Conservation (phyloP, 1,140 invertebrate genomes). For the Varroa destructor region DNA sequence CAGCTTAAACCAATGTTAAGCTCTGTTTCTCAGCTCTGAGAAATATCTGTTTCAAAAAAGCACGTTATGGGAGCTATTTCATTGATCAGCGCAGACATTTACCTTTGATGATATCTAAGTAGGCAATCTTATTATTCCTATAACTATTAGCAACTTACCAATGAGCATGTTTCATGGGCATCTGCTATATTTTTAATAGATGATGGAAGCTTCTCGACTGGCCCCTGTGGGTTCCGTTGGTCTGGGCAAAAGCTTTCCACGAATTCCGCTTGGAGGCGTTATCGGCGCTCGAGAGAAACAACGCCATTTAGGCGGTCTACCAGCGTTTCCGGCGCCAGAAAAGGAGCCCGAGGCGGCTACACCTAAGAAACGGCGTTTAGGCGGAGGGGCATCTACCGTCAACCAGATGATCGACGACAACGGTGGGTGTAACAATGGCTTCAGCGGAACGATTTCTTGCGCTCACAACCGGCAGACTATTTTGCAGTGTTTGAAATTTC, state of each 20-base stretch:
- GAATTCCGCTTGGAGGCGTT: slow-evolving; percentile 17
- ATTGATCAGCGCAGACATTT: no score
- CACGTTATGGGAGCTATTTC: no score
- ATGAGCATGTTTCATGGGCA: no score
- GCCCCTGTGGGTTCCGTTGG: not conserved
- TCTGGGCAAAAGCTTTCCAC: slow-evolving; percentile 4
- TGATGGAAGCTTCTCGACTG: not conserved
- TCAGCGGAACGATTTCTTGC: not conserved
- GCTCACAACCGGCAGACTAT: no score
- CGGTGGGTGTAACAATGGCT: not conserved
- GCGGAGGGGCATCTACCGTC: slow-evolving; percentile 13
- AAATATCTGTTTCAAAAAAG: no score
- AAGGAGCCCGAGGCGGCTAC: slow-evolving; percentile 2
- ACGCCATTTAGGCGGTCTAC: not conserved
- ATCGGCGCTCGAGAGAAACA: not conserved
- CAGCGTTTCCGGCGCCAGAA: not conserved
- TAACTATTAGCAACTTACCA: no score
- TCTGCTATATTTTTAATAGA: no score
- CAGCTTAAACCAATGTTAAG: no score
- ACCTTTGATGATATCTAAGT: no score
- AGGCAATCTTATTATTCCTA: no score
- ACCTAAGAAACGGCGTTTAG: not conserved
- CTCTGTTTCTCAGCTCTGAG: no score
- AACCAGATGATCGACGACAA: slow-evolving; percentile 24
- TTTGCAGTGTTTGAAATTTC: no score